phyloP scores from a whole-genome alignment of 2,888 invertebrate genomes.

The Icerya purchasi region DNA sequence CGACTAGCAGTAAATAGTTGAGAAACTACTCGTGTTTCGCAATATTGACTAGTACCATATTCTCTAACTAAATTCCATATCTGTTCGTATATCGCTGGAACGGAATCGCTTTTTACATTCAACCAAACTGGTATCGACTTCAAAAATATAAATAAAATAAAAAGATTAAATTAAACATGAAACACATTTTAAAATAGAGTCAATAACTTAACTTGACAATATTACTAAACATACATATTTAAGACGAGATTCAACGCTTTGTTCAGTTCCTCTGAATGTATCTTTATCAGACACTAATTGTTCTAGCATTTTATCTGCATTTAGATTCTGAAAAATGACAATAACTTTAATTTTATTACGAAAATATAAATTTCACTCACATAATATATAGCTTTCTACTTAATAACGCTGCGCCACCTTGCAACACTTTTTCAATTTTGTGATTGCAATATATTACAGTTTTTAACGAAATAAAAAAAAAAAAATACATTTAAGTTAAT shows the following conservation, averaged over 20 bases:
- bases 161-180: too few species aligned
- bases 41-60: conserved; percentile 21
- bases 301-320: conserved; percentile 10
- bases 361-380: too few species aligned
- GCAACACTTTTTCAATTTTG: not conserved
- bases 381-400: not conserved
- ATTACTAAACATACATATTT: conserved; percentile 7
- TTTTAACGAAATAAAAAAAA: not conserved
- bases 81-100: conserved; percentile 26
- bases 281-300: conserved; percentile 10
- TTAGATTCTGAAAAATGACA: conserved; percentile 5
- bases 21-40: conserved; percentile 20
- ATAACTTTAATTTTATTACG: too few species aligned
- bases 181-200: too few species aligned
- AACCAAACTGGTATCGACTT: conserved; percentile 26
- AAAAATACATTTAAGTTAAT: not conserved
- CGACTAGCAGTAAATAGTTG: conserved; percentile 28
- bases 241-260: conserved; percentile 2
- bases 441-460: not conserved
- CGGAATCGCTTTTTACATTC: conserved; percentile 25
- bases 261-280: conserved; percentile 7
- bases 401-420: not conserved
- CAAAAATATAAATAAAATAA: too few species aligned
- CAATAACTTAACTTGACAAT: too few species aligned
- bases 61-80: conserved; percentile 28